Conservation (phyloP, 2,797 vertebrate genomes). For the Sorex maritimensis region DNA sequence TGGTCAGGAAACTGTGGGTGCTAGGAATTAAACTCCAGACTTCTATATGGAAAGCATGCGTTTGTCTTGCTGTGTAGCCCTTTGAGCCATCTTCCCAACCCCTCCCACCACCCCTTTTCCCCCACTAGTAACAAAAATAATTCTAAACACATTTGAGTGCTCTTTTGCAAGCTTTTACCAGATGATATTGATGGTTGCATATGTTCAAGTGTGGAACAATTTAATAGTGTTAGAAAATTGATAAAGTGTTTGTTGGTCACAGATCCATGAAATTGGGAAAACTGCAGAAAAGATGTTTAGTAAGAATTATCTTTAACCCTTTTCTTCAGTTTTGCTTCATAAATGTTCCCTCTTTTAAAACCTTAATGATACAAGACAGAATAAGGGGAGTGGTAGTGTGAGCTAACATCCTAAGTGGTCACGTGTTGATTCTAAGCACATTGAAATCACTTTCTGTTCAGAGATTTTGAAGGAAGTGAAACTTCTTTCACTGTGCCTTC, state of each 20-base stretch:
- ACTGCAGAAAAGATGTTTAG: neutral
- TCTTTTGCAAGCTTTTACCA: constrained; percentile 16
- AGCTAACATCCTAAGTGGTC: no score
- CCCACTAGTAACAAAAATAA: constrained; percentile 13
- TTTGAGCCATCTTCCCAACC: no score
- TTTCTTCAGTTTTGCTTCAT: neutral
- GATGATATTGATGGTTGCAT: neutral
- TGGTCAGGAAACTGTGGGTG: no score
- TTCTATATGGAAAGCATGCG: no score
- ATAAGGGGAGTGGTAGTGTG: no score
- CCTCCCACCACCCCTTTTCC: neutral
- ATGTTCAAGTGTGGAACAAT: neutral
- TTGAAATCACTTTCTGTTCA: no score
- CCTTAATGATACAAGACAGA: no score
- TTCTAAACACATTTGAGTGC: constrained; percentile 8
- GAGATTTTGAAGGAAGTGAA: no score
- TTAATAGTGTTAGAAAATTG: neutral
- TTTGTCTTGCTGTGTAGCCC: no score
- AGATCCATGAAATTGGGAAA: constrained; percentile 1
- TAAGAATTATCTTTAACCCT: neutral
- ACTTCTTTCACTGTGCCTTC: no score
- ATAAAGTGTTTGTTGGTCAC: neutral
- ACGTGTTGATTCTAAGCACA: no score
- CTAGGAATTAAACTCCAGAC: no score
- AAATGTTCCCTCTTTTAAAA: neutral